Conservation (phyloP, 2,888 invertebrate genomes). For the Nephrotoma appendiculata region DNA sequence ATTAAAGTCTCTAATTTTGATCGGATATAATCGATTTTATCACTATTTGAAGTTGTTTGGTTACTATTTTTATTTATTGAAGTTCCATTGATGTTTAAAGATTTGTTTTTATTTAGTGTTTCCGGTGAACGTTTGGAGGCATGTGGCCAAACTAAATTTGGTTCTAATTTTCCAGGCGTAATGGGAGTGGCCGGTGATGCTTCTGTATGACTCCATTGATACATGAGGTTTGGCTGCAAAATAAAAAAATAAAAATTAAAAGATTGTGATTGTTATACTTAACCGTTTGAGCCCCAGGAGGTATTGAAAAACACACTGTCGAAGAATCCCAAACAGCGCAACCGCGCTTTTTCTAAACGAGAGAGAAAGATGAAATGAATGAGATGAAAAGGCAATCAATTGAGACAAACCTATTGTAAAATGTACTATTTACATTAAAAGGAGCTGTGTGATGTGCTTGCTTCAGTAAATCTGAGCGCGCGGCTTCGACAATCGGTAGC, state of each 20-base stretch:
- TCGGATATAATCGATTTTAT: not conserved
- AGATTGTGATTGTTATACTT: not conserved
- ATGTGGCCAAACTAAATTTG: slow-evolving; percentile 56
- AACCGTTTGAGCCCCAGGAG: too few species aligned
- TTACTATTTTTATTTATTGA: not conserved
- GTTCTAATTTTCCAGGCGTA: slow-evolving; percentile 60
- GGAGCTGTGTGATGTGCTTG: too few species aligned
- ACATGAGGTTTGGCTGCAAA: slow-evolving; percentile 74
- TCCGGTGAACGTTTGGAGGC: slow-evolving; percentile 24
- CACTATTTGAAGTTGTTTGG: not conserved
- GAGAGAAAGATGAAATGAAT: too few species aligned
- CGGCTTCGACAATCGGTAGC: too few species aligned
- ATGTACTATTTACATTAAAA: too few species aligned
- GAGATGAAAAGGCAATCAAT: too few species aligned
- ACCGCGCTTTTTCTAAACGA: too few species aligned
- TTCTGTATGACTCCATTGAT: slow-evolving; percentile 80
- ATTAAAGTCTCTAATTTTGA: not conserved
- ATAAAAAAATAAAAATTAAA: slow-evolving; percentile 7
- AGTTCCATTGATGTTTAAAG: not conserved
- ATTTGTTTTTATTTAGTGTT: not conserved
- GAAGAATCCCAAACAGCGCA: too few species aligned
- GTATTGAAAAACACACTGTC: too few species aligned
- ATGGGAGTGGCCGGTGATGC: slow-evolving; percentile 46
- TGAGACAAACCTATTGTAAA: too few species aligned
- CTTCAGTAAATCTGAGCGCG: too few species aligned